These are phyloP conservation scores for Chromobotia macracanthus DNA, from an alignment of 2,797 vertebrate genomes.

Conservation along the genomic window DNA sequence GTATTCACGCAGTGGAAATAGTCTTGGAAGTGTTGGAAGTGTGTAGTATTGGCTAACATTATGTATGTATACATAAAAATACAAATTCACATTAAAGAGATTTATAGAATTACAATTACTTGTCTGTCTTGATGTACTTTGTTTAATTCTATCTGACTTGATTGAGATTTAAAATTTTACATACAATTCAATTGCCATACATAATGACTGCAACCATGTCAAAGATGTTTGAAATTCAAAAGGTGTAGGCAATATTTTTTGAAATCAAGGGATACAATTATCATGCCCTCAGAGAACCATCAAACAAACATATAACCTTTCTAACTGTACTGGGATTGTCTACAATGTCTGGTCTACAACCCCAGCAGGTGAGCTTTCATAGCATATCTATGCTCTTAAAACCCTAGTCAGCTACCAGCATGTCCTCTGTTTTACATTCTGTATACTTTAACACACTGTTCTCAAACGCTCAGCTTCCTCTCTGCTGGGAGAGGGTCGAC, in stretches of 20 bases:
- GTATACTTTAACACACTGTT: not conserved
- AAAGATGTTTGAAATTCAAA: not conserved
- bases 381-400: not conserved
- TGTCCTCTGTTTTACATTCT: constrained; percentile 2
- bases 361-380: constrained; percentile 7
- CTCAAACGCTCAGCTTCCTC: constrained; percentile 15
- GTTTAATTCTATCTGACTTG: too few relatives aligned
- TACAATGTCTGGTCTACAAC: not conserved
- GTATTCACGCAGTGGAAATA: not conserved
- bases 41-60: not conserved
- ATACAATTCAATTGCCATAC: not conserved
- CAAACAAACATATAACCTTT: not conserved
- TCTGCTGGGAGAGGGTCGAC: constrained; percentile 15
- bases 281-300: not conserved
- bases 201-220: not conserved
- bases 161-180: not conserved
- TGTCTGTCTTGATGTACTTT: too few relatives aligned
- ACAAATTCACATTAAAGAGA: not conserved
- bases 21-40: not conserved
- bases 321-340: constrained; percentile 1
- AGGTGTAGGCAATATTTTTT: not conserved
- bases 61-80: not conserved
- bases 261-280: not conserved
- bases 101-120: too few relatives aligned
- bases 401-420: not conserved